Evolutionary conservation across 1,140 invertebrate genomes (phyloP).

Genomic region (Luehdorfia chinensis): DNA sequence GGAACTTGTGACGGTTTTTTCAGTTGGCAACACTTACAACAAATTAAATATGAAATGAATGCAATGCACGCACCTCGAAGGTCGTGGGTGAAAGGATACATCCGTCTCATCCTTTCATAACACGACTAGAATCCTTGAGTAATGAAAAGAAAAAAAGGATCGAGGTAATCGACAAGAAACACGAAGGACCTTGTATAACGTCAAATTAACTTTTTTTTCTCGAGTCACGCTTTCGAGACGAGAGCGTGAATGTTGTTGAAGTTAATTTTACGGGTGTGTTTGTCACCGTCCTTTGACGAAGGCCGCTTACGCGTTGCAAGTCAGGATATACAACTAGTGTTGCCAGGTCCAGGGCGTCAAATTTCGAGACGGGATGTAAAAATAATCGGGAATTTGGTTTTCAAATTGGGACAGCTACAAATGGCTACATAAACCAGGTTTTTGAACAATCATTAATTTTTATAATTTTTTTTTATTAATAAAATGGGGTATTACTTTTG

Average conservation of each 20-base stretch:
- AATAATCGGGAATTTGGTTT: no score
- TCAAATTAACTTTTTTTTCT: slow-evolving; percentile 54
- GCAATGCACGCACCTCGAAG: slow-evolving; percentile 54
- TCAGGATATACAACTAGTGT: no score
- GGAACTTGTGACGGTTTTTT: slow-evolving; percentile 13
- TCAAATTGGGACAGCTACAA: no score
- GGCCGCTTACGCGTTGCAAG: no score
- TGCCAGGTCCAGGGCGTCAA: no score
- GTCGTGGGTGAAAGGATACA: slow-evolving; percentile 42
- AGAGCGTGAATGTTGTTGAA: slow-evolving; percentile 26
- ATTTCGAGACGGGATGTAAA: no score
- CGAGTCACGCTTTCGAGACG: slow-evolving; percentile 32
- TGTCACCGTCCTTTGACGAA: slow-evolving; percentile 32
- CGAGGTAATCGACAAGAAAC: slow-evolving; percentile 38
- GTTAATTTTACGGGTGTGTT: slow-evolving; percentile 26
- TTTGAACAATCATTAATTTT: no score
- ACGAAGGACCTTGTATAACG: slow-evolving; percentile 35
- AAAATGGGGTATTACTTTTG: no score
- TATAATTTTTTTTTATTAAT: no score
- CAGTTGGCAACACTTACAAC: slow-evolving; percentile 31
- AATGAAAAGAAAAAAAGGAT: slow-evolving; percentile 42
- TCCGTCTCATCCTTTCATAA: slow-evolving; percentile 33
- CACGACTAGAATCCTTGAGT: slow-evolving; percentile 46
- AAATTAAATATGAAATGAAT: slow-evolving; percentile 35
- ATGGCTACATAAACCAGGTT: no score